Evolutionary conservation across 2,797 vertebrate species (phyloP).

Genomic region (Pteropus rufus): DNA sequence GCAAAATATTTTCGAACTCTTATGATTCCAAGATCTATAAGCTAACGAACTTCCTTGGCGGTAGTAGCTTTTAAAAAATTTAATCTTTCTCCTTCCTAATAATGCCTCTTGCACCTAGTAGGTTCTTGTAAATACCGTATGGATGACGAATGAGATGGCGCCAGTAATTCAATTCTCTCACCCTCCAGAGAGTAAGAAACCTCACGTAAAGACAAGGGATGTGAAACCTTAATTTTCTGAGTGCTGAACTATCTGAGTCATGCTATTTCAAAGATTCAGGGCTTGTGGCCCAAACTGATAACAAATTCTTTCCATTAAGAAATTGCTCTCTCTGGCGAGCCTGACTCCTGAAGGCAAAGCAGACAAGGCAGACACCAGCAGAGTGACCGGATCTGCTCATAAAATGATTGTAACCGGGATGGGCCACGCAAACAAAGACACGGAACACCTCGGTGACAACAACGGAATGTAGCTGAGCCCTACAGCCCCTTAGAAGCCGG

Average conservation of each 20-base stretch:
- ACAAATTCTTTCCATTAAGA: slow-evolving; percentile 65
- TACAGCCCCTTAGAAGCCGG: neutral
- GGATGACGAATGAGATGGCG: neutral
- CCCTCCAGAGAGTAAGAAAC: neutral
- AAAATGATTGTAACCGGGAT: neutral
- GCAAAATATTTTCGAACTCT: neutral
- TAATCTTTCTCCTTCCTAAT: neutral
- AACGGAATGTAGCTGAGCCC: neutral
- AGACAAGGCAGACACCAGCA: neutral
- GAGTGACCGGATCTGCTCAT: neutral
- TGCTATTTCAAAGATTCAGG: slow-evolving; percentile 22
- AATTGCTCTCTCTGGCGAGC: slow-evolving; percentile 50
- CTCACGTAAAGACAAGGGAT: neutral
- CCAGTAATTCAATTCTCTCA: neutral
- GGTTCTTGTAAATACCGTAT: neutral
- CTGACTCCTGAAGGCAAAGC: slow-evolving; percentile 5
- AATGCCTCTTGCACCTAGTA: neutral
- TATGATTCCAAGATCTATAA: neutral
- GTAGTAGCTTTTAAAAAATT: neutral
- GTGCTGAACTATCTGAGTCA: slow-evolving; percentile 46
- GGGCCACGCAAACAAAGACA: neutral
- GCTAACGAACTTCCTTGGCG: neutral
- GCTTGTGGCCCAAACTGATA: slow-evolving; percentile 57
- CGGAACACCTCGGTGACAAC: accelerated
- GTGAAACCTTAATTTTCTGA: slow-evolving; percentile 48